A percentile compares a stretch with the other conserved stretches of the same genome.
Conservation (phyloP, 2,888 invertebrate species). For the Scrobipalpa atriplicella region DNA sequence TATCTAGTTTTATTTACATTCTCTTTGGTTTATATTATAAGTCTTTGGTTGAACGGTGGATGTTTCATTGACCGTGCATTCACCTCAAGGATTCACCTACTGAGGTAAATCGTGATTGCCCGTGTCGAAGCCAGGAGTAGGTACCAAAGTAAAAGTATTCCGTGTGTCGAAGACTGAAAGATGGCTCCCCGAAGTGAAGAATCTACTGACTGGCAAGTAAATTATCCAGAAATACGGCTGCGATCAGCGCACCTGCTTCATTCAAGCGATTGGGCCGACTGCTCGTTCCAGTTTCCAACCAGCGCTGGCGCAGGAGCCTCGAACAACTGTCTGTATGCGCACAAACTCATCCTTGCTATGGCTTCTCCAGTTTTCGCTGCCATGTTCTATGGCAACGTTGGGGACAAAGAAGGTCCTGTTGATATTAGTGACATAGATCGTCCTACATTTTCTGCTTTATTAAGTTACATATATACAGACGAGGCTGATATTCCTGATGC, state of each 20-base stretch:
- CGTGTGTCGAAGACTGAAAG: no score
- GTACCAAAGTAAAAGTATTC: no score
- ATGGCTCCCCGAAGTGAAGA: conserved; percentile 3
- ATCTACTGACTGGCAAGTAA: conserved; percentile 6
- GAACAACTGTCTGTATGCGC: background rate
- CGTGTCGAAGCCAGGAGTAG: no score
- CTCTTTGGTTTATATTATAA: no score
- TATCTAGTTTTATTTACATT: no score
- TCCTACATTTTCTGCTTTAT: no score
- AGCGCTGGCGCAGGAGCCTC: background rate
- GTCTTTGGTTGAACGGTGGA: no score
- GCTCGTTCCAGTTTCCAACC: conserved; percentile 75
- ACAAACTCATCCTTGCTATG: background rate
- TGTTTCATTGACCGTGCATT: no score
- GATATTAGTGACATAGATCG: background rate
- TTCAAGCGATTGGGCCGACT: background rate
- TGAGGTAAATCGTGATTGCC: no score
- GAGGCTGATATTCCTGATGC: no score
- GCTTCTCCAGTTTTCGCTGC: background rate
- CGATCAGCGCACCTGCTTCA: background rate
- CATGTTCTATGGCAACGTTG: background rate
- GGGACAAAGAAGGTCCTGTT: background rate
- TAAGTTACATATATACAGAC: no score
- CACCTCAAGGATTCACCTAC: no score
- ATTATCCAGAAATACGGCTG: conserved; percentile 7